Evolutionary conservation across 2,888 invertebrate genomes (phyloP).

Genomic region (Megamerina dolium): DNA sequence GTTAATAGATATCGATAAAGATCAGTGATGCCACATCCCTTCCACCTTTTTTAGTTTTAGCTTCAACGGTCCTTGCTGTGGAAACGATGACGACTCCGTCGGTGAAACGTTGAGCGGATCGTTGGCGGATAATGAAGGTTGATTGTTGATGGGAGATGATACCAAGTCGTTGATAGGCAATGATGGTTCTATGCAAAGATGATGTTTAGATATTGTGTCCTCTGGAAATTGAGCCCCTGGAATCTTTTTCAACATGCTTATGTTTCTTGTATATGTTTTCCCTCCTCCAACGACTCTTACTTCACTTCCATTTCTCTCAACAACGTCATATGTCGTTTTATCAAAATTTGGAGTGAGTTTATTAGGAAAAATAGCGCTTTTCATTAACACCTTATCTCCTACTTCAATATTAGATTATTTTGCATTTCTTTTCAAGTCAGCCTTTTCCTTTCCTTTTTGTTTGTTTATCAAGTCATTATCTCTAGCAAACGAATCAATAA

Average conservation of each 20-base stretch:
- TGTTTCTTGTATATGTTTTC: constrained; percentile 12
- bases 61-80: constrained; percentile 10
- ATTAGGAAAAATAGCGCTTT: constrained; percentile 13
- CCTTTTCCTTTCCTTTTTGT: constrained; percentile 32
- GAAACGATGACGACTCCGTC: constrained; percentile 3
- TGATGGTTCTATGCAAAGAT: constrained; percentile 2
- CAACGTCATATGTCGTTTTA: constrained; percentile 11
- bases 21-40: constrained; percentile 6
- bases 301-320: constrained; percentile 16
- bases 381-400: constrained; percentile 14
- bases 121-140: constrained; percentile 1
- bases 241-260: constrained; percentile 13
- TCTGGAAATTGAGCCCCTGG: constrained; percentile 1
- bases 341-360: constrained; percentile 17
- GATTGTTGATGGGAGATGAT: constrained; percentile 8
- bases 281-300: constrained; percentile 10
- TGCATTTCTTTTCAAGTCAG: constrained; percentile 7
- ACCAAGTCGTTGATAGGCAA: constrained; percentile 4
- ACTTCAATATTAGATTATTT: constrained; percentile 9
- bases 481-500: constrained; percentile 3
- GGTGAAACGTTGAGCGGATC: constrained; percentile 3
- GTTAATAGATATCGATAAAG: no score
- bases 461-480: constrained; percentile 8
- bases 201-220: constrained; percentile 4
- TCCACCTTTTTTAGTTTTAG: constrained; percentile 12